Evolutionary conservation across 2,797 vertebrate genomes (phyloP).

Genomic region (Clarias pachynema): DNA sequence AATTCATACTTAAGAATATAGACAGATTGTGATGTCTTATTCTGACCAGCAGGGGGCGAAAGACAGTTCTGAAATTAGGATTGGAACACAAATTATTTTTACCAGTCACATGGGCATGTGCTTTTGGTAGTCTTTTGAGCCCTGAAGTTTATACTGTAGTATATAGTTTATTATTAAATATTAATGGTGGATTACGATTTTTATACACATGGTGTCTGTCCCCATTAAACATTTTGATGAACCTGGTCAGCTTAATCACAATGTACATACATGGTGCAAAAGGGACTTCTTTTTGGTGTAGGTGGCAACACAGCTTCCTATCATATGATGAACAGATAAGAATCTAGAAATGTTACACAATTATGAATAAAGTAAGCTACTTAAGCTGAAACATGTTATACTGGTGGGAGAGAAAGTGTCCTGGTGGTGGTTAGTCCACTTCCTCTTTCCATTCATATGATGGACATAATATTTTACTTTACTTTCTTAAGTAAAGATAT

Average conservation of each 20-base stretch:
- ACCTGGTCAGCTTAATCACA: neutral
- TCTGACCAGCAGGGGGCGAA: slow-evolving; percentile 38
- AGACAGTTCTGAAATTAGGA: neutral
- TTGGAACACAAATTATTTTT: neutral
- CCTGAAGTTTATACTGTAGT: neutral
- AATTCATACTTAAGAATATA: neutral
- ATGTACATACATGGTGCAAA: neutral
- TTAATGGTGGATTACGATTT: neutral
- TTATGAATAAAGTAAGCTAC: neutral
- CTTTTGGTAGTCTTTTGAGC: neutral
- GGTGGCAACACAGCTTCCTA: neutral
- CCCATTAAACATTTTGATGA: neutral
- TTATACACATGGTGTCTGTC: neutral
- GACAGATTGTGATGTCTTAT: neutral
- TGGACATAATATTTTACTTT: neutral
- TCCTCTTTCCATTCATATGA: neutral
- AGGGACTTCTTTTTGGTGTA: neutral
- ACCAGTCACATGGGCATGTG: neutral
- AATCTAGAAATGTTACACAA: neutral
- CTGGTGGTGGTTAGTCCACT: neutral
- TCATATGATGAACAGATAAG: neutral
- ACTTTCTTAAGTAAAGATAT: neutral
- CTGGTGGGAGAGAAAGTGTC: neutral
- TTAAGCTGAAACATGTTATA: neutral
- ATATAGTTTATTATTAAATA: neutral